These are phyloP conservation scores for Microcebus murinus DNA, from an alignment of 2,113 vertebrate genomes.

Conservation along the genomic window DNA sequence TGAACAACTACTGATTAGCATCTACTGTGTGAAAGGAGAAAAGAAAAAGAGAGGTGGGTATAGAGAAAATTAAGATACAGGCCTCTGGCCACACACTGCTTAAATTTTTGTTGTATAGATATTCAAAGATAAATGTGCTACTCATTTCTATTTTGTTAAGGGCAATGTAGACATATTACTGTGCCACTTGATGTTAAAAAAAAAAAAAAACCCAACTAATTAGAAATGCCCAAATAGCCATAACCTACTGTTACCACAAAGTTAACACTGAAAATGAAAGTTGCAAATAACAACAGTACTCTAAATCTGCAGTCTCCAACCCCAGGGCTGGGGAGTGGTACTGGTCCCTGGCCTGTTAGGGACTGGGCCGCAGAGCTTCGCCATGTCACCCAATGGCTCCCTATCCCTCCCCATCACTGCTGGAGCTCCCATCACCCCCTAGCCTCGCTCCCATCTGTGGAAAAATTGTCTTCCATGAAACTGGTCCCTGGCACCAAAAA, in stretches of 20 bases:
- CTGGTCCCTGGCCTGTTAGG: no score
- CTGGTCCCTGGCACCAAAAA: no score
- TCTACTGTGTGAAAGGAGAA: neutral
- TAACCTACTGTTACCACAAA: neutral
- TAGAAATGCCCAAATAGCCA: neutral
- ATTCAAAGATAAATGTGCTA: slow-evolving; percentile 5
- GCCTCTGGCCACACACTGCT: neutral
- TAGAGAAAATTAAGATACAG: neutral
- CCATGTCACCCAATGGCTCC: no score
- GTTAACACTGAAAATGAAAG: neutral
- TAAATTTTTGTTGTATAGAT: neutral
- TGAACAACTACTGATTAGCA: neutral
- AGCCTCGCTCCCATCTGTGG: no score
- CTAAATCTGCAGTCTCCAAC: neutral
- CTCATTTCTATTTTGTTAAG: neutral
- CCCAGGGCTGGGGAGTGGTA: no score
- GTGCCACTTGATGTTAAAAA: neutral
- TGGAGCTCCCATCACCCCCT: no score
- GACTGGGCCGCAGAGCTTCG: no score
- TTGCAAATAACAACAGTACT: neutral
- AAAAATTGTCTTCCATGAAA: no score
- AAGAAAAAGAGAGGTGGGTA: neutral
- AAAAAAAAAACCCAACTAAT: neutral
- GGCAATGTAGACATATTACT: neutral
- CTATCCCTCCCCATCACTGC: no score